A percentile compares a stretch with the other conserved stretches of the same genome.
Conservation (phyloP, 2,797 vertebrate genomes). For the Silurus lanzhouensis region DNA sequence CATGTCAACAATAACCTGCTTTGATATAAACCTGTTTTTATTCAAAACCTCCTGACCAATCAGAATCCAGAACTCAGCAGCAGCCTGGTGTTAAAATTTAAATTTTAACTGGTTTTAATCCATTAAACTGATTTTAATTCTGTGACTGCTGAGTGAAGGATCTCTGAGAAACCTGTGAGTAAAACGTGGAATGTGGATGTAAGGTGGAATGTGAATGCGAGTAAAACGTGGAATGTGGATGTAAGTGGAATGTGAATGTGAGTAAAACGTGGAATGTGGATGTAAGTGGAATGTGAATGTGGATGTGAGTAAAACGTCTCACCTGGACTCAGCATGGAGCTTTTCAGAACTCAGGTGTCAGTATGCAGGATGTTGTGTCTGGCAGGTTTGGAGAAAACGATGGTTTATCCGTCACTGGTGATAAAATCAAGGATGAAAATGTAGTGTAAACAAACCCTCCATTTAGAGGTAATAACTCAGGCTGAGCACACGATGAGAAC, state of each 20-base stretch:
- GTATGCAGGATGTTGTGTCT: not conserved
- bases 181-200: too few relatives aligned
- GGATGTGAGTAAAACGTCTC: not conserved
- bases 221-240: too few relatives aligned
- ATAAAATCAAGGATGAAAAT: not conserved
- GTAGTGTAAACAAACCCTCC: not conserved
- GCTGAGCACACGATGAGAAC: not conserved
- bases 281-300: too few relatives aligned
- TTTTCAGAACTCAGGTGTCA: not conserved
- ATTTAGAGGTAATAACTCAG: not conserved
- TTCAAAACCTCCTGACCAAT: not conserved
- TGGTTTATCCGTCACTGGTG: not conserved
- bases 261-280: too few relatives aligned
- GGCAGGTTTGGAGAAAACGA: not conserved
- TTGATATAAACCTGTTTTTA: too few relatives aligned
- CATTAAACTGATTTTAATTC: too few relatives aligned
- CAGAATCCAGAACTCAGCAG: not conserved
- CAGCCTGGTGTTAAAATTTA: not conserved
- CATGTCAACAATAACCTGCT: too few relatives aligned
- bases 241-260: too few relatives aligned
- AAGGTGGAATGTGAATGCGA: too few relatives aligned
- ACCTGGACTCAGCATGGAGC: not conserved
- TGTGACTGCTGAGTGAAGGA: too few relatives aligned
- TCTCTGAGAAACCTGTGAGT: too few relatives aligned
- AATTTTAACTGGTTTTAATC: too few relatives aligned